Evolutionary conservation across 2,113 vertebrate genomes (phyloP).

Genomic region (Callipepla californica): DNA sequence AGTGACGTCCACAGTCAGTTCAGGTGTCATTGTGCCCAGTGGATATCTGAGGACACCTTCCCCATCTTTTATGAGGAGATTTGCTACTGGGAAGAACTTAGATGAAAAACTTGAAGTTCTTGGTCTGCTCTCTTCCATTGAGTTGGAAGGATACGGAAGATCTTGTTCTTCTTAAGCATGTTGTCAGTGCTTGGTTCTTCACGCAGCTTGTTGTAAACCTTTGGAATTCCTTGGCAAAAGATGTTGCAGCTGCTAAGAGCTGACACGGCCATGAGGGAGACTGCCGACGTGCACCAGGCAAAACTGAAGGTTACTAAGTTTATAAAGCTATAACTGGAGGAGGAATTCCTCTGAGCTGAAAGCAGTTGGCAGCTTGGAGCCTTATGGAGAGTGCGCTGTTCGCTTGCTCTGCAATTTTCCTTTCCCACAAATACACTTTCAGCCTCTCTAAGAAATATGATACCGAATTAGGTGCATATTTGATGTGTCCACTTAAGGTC

Average conservation of each 20-base stretch:
- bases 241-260: neutral
- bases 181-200: neutral
- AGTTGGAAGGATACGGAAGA: neutral
- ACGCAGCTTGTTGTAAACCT: neutral
- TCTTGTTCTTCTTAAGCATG: neutral
- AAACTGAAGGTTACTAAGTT: neutral
- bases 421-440: rapidly evolving
- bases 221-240: neutral
- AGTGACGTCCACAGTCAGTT: neutral
- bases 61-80: neutral
- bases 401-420: neutral
- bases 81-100: neutral
- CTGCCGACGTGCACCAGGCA: neutral
- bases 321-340: neutral
- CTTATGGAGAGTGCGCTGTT: rapidly evolving
- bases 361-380: neutral
- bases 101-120: neutral
- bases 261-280: rapidly evolving
- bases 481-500: neutral
- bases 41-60: neutral
- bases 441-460: neutral
- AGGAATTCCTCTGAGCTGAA: neutral
- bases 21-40: neutral
- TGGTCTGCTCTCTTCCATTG: neutral
- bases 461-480: neutral